phyloP scores from a whole-genome alignment of 1,140 invertebrate genomes.

The Rhynchophorus ferrugineus region DNA sequence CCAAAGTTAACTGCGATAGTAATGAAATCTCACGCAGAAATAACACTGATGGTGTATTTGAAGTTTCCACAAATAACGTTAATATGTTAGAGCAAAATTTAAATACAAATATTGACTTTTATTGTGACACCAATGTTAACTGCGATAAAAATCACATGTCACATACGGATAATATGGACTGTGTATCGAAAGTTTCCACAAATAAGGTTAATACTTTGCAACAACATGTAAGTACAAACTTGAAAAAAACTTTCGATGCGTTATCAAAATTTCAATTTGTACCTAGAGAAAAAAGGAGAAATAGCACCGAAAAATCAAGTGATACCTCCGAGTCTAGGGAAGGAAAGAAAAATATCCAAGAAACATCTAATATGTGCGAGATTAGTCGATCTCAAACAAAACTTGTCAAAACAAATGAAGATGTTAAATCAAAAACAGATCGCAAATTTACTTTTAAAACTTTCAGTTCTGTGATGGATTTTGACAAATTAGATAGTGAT shows the following conservation, averaged over 20 bases:
- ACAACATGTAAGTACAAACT: neutral
- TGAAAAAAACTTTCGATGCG: neutral
- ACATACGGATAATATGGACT: too few relatives aligned
- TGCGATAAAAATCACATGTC: too few relatives aligned
- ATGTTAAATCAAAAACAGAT: neutral
- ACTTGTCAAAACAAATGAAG: neutral
- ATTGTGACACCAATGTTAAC: constrained; percentile 1
- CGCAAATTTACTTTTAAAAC: neutral
- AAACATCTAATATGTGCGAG: too few relatives aligned
- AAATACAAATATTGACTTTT: too few relatives aligned
- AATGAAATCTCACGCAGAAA: too few relatives aligned
- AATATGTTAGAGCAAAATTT: neutral
- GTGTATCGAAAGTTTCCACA: too few relatives aligned
- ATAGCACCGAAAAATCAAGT: too few relatives aligned
- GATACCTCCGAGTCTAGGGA: too few relatives aligned
- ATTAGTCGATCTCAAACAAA: too few relatives aligned
- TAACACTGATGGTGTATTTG: too few relatives aligned
- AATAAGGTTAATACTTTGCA: neutral
- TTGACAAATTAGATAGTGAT: neutral
- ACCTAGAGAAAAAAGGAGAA: neutral
- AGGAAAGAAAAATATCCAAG: too few relatives aligned
- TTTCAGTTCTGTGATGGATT: neutral
- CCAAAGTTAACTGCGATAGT: too few relatives aligned
- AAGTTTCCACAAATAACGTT: neutral
- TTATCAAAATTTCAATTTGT: neutral